A percentile compares a stretch with the other conserved stretches of the same genome.
Evolutionary conservation across 2,888 invertebrate genomes (phyloP).

Genomic region (Auanema freiburgensis): DNA sequence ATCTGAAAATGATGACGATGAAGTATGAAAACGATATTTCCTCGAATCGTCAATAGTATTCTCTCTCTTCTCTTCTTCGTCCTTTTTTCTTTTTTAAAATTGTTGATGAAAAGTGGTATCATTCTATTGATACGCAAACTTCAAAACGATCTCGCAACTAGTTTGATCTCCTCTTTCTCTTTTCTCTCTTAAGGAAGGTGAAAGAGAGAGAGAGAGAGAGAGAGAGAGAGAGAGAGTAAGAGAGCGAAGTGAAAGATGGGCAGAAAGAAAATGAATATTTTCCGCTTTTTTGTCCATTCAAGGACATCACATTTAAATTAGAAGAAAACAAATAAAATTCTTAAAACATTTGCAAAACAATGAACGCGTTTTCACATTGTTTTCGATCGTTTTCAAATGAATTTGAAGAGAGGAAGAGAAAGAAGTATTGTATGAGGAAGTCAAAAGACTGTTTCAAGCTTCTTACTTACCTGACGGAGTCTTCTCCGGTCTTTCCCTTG

Average conservation of each 20-base stretch:
- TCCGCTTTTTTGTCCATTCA: too few relatives aligned
- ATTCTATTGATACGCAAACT: too few relatives aligned
- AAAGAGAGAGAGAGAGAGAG: too few relatives aligned
- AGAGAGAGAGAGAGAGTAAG: too few relatives aligned
- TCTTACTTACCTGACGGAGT: constrained; percentile 52
- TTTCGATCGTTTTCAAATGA: background rate
- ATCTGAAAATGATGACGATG: constrained; percentile 33
- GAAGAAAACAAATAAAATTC: too few relatives aligned
- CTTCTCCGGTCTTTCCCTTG: constrained; percentile 59
- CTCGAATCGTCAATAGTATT: background rate
- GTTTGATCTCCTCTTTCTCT: background rate
- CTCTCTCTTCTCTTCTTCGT: background rate
- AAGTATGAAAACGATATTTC: too few relatives aligned
- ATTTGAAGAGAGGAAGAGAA: background rate
- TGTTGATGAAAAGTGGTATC: background rate
- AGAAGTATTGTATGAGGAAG: too few relatives aligned
- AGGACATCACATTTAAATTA: too few relatives aligned
- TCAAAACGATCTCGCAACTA: too few relatives aligned
- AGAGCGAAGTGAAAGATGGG: too few relatives aligned
- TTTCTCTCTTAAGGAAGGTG: background rate
- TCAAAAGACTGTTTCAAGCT: constrained; percentile 5
- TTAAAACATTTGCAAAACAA: background rate
- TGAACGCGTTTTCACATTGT: background rate
- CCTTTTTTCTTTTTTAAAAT: background rate
- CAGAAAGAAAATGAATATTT: too few relatives aligned